Base-by-base conservation (phyloP, 2,888 invertebrate genomes). In the Tenthredo amoena region DNA sequence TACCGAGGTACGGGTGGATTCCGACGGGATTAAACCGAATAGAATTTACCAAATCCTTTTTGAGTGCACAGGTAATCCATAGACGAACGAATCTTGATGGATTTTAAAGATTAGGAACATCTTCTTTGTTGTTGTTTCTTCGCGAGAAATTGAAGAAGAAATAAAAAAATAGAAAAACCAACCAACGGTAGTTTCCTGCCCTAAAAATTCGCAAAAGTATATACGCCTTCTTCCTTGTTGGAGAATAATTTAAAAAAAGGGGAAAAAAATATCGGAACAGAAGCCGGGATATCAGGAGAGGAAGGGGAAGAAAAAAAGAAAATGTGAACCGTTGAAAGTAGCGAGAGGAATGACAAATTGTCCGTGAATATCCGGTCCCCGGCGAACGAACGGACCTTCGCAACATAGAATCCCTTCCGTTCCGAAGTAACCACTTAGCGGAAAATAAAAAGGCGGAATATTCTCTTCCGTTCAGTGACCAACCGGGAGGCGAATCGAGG, bases 401-500 rank as follows among this genome's bases (percentile, higher is more conserved):
- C 74, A 21, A 21, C 43, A 40, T 5, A 62, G 81, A 10, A 58
- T 62, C 47, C 40, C 77, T 77, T 77, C 77, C 77, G 77, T 77
- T 77, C 34, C 55, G 50, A 31, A 50, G 50, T 34, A 85, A 85
- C 65, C 79, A 85, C 65, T 85, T 81, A 85, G 81, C 47, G 47
- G 10, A 81, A 82, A 71, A 85, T 82, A 85, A 85, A 85, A 85
- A 79, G 50, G 50, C 47, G n/a, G 55, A 85, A 85, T 85, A 83
- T 82, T 82, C 62, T n/a, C 18, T 83, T 31, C 71, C 47, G 65
- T 71, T 43, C 62, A 6, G 58, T 47, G 68, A 83, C 68, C 43
- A 68, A n/a, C 68, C n/a, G 50, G 31, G 26, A 62, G 4, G 10
- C 62, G 62, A 62, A 62, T 7, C 55, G 1, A 55, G 55, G 6